A percentile compares a stretch with the other conserved stretches of the same genome.
phyloP scores from a whole-genome alignment of 2,113 vertebrate genomes.

The Setophaga coronata region DNA sequence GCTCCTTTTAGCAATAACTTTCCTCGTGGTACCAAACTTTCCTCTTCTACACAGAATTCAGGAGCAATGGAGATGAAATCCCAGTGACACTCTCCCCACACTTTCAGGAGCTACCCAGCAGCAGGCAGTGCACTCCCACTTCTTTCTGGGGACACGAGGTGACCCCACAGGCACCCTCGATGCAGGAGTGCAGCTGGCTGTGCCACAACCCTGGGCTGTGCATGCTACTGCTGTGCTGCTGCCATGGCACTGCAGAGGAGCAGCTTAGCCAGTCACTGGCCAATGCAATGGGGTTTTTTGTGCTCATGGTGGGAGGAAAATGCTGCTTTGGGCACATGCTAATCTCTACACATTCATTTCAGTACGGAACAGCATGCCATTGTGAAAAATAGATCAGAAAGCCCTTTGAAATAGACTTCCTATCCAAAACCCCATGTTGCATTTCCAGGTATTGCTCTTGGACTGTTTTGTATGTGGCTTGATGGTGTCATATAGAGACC shows the following conservation, averaged over 20 bases:
- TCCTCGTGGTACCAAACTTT: neutral
- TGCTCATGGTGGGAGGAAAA: neutral
- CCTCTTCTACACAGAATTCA: neutral
- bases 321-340: rapidly evolving
- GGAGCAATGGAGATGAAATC: neutral
- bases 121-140: neutral
- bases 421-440: neutral
- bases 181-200: rapidly evolving
- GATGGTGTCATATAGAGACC: neutral
- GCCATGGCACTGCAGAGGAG: rapidly evolving
- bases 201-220: rapidly evolving
- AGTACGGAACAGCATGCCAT: neutral
- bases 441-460: neutral
- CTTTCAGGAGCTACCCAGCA: neutral
- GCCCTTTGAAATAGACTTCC: neutral
- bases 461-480: neutral
- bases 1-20: neutral
- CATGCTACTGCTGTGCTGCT: neutral
- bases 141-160: too few species aligned
- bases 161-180: rapidly evolving
- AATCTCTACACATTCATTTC: neutral
- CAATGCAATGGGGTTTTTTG: rapidly evolving
- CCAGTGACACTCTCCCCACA: neutral
- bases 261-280: rapidly evolving
- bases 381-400: neutral